Evolutionary conservation across 2,888 invertebrate species (phyloP), one percentile per base, ranked within the genome.

Genomic region (Deilephila elpenor): DNA sequence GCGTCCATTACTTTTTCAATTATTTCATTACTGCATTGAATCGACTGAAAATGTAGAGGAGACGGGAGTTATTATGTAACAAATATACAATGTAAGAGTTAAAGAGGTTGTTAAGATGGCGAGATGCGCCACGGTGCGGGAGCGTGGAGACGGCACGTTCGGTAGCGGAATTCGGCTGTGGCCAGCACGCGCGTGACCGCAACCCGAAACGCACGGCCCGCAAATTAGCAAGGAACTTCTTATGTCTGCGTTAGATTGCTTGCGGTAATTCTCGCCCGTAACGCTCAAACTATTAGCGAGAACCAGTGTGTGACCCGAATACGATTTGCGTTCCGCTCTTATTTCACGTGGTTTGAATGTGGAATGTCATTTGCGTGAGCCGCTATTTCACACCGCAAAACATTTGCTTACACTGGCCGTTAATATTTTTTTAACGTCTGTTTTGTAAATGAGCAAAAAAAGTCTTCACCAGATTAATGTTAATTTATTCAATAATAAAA

Each of bases 291-390:
- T 86, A 91, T 93, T 91, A 92, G 89, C 78, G 79, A 88, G 86
- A 89, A 89, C 84, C 88, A 86, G 89, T 88, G 89, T 92, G 89
- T 92, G 92, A 92, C 93, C 93, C 84, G 90, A 91, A 93, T 93
- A 89, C 82, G 80, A 72, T 77, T 78, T 78, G 82, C 82, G 86
- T 84, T 85, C 82, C 83, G 82, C 87, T 84, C 86, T 88, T 88
- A 90, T 92, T 91, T 87, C 86, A 89, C 86, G 87, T 88, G 87
- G 85, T 84, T 81, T 83, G 88, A 89, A 89, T 86, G 88, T 83
- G 88, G 90, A 90, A 91, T 91, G 91, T 87, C 89, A 91, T 92
- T 93, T 90, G 87, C 86, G 79, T 79, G 81, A 81, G 84, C 89
- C 89, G 90, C 92, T 91, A 92, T 88, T 88, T 86, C 80, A 82